These are phyloP conservation scores for Dreissena polymorpha DNA, from an alignment of 1,140 invertebrate genomes.

Conservation along the genomic window DNA sequence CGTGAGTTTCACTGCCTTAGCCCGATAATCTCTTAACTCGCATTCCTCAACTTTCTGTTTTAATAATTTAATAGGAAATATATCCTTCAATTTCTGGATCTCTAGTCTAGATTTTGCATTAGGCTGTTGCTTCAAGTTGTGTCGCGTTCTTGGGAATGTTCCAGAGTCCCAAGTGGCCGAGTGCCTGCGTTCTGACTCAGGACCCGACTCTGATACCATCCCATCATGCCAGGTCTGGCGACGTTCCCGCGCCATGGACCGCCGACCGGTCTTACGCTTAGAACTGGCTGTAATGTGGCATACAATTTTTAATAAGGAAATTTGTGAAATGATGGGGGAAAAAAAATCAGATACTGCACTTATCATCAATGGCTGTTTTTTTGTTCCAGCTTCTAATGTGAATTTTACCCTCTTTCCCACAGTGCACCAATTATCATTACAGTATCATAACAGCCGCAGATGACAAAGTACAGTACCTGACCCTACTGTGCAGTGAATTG, in stretches of 20 bases:
- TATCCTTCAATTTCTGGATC: constrained; percentile 38
- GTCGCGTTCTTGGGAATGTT: constrained; percentile 40
- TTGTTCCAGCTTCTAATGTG: not conserved
- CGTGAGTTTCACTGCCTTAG: constrained; percentile 47
- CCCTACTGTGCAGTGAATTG: constrained; percentile 52
- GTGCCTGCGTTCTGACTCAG: too few species aligned
- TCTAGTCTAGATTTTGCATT: constrained; percentile 37
- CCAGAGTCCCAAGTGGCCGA: not conserved
- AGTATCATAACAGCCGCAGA: not conserved
- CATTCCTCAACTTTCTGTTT: constrained; percentile 34
- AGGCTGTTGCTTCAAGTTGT: constrained; percentile 5
- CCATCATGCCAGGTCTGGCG: constrained; percentile 36
- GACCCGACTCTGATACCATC: constrained; percentile 11
- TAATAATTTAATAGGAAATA: constrained; percentile 41
- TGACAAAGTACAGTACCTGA: constrained; percentile 22
- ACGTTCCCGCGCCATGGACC: not conserved
- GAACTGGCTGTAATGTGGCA: not conserved
- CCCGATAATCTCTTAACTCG: constrained; percentile 50
- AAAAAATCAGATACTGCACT: not conserved
- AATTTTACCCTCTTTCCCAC: not conserved
- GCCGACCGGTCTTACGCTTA: not conserved
- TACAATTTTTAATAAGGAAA: too few species aligned
- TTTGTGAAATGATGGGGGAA: not conserved
- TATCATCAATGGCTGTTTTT: not conserved
- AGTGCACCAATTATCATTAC: not conserved